Percentiles rank a stretch among this genome's conserved stretches.
These are phyloP conservation scores for Oreochromis spilurus DNA, from an alignment of 2,113 vertebrate species.

Conservation along the genomic window DNA sequence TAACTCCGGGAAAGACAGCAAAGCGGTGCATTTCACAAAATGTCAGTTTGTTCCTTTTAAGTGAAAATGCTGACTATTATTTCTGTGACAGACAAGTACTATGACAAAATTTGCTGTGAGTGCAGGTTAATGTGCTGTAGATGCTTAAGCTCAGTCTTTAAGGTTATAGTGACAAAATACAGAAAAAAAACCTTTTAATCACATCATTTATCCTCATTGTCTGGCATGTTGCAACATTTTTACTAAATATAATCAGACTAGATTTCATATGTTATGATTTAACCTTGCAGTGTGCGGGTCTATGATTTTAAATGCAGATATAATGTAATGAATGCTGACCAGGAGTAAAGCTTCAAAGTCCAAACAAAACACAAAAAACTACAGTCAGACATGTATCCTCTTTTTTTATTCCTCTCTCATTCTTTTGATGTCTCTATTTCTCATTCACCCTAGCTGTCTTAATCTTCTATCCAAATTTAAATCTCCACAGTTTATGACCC, in stretches of 20 bases:
- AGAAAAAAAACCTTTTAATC: neutral
- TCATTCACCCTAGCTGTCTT: neutral
- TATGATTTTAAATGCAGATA: neutral
- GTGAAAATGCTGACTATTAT: neutral
- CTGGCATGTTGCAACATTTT: neutral
- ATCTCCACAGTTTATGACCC: conserved; percentile 37
- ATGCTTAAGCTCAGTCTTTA: neutral
- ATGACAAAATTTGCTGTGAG: neutral
- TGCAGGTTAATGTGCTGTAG: neutral
- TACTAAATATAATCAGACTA: neutral
- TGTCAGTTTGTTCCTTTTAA: neutral
- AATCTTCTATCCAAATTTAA: conserved; percentile 22
- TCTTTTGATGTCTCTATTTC: conserved; percentile 26
- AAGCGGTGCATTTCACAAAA: conserved; percentile 2
- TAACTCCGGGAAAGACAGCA: neutral
- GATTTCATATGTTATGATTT: neutral
- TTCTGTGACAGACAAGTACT: neutral
- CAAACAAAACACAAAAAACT: neutral
- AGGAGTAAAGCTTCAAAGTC: neutral
- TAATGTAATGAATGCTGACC: neutral
- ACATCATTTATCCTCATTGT: neutral
- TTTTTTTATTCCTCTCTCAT: neutral
- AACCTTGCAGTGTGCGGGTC: neutral
- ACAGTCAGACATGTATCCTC: neutral
- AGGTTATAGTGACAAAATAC: neutral